Evolutionary conservation across 2,888 invertebrate genomes (phyloP).

Genomic region (Flexamia atlantica): DNA sequence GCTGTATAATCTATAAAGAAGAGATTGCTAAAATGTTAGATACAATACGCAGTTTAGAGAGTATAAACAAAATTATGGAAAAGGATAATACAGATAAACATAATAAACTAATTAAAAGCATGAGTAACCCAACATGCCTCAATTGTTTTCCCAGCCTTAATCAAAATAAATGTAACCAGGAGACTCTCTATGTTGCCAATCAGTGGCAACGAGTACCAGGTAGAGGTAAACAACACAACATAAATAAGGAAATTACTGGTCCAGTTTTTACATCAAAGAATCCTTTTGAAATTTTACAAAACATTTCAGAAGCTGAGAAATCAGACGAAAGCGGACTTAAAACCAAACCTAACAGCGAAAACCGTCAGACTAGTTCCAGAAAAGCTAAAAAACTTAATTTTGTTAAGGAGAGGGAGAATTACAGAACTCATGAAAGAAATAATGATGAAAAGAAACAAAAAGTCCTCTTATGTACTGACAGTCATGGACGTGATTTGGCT

Average conservation of each 20-base stretch:
- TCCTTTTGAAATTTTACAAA: conserved; percentile 18
- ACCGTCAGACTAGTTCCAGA: not conserved
- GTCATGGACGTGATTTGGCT: conserved; percentile 32
- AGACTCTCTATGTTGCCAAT: not conserved
- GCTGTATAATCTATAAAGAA: conserved; percentile 30
- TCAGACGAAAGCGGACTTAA: not conserved
- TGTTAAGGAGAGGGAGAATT: not conserved
- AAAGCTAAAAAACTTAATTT: not conserved
- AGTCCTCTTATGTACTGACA: not conserved
- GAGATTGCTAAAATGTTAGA: conserved; percentile 19
- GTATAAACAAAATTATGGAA: conserved; percentile 16
- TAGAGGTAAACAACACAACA: not conserved
- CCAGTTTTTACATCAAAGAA: not conserved
- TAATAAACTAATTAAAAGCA: not conserved
- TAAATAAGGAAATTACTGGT: not conserved
- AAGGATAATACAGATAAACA: conserved; percentile 11
- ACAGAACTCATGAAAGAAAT: not conserved
- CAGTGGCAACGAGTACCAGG: not conserved
- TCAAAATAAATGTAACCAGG: not conserved
- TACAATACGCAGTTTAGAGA: conserved; percentile 12
- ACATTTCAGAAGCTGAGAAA: not conserved
- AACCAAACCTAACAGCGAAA: not conserved
- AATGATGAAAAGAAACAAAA: not conserved
- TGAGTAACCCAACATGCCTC: not conserved
- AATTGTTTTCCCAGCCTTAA: conserved; percentile 3